phyloP scores from a whole-genome alignment of 2,113 vertebrate species.

The Calonectris borealis region DNA sequence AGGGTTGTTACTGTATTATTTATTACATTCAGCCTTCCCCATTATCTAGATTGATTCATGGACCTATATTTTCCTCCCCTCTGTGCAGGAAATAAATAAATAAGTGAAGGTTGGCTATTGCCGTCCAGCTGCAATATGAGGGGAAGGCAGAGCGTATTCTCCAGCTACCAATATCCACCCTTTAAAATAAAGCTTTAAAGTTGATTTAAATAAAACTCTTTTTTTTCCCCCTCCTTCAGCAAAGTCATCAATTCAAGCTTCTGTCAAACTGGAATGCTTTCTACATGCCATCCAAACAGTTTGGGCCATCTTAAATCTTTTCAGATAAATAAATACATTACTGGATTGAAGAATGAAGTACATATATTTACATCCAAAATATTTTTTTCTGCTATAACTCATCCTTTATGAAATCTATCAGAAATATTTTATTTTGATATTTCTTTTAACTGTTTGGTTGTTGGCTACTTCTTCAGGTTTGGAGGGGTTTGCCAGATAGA shows the following conservation, averaged over 20 bases:
- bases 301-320: slow-evolving; percentile 52
- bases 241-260: slow-evolving; percentile 65
- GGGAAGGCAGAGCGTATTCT: slow-evolving; percentile 60
- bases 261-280: slow-evolving; percentile 49
- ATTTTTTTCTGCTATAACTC: slow-evolving; percentile 25
- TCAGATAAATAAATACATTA: slow-evolving; percentile 36
- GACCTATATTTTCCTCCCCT: slow-evolving; percentile 79
- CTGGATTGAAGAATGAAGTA: slow-evolving; percentile 34
- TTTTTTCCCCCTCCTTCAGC: slow-evolving; percentile 26
- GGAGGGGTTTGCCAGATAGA: neutral
- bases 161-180: slow-evolving; percentile 64
- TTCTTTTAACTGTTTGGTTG: slow-evolving; percentile 29
- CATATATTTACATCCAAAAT: slow-evolving; percentile 53
- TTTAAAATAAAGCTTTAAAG: slow-evolving; percentile 70
- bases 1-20: slow-evolving; percentile 99
- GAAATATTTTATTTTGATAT: slow-evolving; percentile 33
- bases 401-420: slow-evolving; percentile 41
- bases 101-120: slow-evolving; percentile 71
- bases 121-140: slow-evolving; percentile 64
- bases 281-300: slow-evolving; percentile 34
- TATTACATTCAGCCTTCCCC: slow-evolving; percentile 94
- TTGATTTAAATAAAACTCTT: slow-evolving; percentile 62
- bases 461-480: neutral
- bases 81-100: slow-evolving; percentile 72
- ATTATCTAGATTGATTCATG: slow-evolving; percentile 99